phyloP scores from a whole-genome alignment of 2,888 invertebrate species.

The Zeuzera pyrina region DNA sequence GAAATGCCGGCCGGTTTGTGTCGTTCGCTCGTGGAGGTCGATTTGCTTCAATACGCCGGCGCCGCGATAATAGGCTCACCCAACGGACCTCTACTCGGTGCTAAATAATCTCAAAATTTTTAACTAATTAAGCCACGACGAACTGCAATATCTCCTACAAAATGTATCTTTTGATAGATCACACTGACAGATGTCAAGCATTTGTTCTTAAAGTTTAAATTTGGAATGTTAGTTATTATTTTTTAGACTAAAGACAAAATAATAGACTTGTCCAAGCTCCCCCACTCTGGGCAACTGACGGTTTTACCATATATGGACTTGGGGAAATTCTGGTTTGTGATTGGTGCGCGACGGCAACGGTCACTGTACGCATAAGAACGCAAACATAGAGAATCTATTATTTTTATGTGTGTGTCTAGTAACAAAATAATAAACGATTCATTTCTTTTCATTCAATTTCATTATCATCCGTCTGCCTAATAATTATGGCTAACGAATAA shows the following conservation, averaged over 20 bases:
- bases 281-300: conserved; percentile 68
- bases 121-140: conserved; percentile 26
- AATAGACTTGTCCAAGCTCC: conserved; percentile 66
- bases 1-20: conserved; percentile 62
- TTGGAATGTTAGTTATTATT: conserved; percentile 34
- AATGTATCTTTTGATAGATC: conserved; percentile 27
- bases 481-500: too few relatives aligned
- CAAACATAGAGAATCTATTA: conserved; percentile 27
- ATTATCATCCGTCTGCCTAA: too few relatives aligned
- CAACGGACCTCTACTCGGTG: conserved; percentile 46
- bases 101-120: conserved; percentile 33
- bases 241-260: conserved; percentile 24
- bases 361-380: conserved; percentile 50
- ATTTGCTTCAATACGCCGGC: conserved; percentile 60
- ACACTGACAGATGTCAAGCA: conserved; percentile 33
- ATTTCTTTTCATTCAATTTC: conserved; percentile 30
- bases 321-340: conserved; percentile 76
- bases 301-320: conserved; percentile 88
- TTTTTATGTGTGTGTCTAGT: conserved; percentile 33
- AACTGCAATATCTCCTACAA: conserved; percentile 34
- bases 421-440: conserved; percentile 43
- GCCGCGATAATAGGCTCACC: conserved; percentile 49
- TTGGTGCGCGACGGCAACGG: conserved; percentile 75
- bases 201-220: conserved; percentile 38
- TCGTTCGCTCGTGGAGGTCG: conserved; percentile 45